These are phyloP conservation scores for Amazona guildingii DNA, from an alignment of 2,113 vertebrate species.

Conservation along the genomic window DNA sequence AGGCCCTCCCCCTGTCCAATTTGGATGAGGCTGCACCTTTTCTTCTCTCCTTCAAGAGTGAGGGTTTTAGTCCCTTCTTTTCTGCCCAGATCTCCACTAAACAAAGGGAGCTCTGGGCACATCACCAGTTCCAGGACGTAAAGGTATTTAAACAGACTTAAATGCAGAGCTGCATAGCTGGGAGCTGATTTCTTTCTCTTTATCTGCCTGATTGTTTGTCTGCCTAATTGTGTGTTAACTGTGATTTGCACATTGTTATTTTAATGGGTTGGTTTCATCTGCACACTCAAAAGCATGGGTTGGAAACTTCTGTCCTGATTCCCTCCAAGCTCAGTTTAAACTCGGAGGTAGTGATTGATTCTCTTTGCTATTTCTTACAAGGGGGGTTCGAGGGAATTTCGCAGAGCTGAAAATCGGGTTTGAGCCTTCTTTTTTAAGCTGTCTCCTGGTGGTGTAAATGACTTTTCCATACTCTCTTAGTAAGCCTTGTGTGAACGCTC, in stretches of 20 bases:
- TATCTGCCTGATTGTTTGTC: constrained; percentile 1
- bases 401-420: neutral
- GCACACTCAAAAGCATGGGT: neutral
- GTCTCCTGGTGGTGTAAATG: neutral
- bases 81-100: constrained; percentile 63
- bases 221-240: neutral
- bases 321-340: neutral
- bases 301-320: neutral
- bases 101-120: constrained; percentile 77
- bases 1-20: constrained; percentile 81
- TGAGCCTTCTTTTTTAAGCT: neutral
- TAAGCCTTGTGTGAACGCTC: neutral
- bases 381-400: neutral
- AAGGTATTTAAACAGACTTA: constrained; percentile 61
- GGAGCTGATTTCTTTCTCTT: constrained; percentile 18
- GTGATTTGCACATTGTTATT: neutral
- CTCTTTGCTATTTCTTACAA: neutral
- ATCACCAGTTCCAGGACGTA: constrained; percentile 48
- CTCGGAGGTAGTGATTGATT: neutral
- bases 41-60: constrained; percentile 76
- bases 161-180: neutral
- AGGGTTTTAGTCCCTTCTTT: constrained; percentile 77
- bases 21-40: constrained; percentile 82
- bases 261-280: neutral
- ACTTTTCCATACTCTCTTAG: constrained; percentile 19